These are phyloP conservation scores for Mallotus villosus DNA, from an alignment of 2,797 vertebrate genomes.

Conservation along the genomic window DNA sequence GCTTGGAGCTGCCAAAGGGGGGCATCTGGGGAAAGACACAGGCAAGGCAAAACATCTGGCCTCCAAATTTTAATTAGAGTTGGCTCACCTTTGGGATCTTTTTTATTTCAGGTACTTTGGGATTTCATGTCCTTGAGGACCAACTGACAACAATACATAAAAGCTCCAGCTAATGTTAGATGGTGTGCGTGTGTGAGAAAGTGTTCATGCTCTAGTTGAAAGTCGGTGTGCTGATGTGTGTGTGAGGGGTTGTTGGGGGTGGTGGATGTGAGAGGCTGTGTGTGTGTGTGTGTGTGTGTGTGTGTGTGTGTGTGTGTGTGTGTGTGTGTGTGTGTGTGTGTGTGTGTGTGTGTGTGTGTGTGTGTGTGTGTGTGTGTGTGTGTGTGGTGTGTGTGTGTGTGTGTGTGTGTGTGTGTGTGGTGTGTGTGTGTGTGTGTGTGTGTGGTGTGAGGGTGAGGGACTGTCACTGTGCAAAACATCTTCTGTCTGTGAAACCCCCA, in stretches of 20 bases:
- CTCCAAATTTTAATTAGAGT: slow-evolving; percentile 77
- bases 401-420: slow-evolving; percentile 12
- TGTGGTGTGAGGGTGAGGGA: background rate
- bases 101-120: slow-evolving; percentile 55
- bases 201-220: too few species aligned
- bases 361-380: slow-evolving; percentile 16
- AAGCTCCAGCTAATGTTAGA: slow-evolving; percentile 35
- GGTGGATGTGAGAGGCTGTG: background rate
- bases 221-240: slow-evolving; percentile 39
- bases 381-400: background rate
- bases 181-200: too few species aligned
- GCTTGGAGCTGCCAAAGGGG: slow-evolving; percentile 66
- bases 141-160: slow-evolving; percentile 54
- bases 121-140: slow-evolving; percentile 57
- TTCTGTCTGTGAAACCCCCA: background rate
- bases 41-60: slow-evolving; percentile 78
- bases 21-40: slow-evolving; percentile 65
- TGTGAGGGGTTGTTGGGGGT: background rate
- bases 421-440: slow-evolving; percentile 2
- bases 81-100: slow-evolving; percentile 69
- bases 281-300: background rate
- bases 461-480: background rate
- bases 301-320: slow-evolving; percentile 8
- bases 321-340: slow-evolving; percentile 2
- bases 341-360: slow-evolving; percentile 3